Base-by-base conservation (phyloP, 2,797 vertebrate genomes). In the Acomys russatus region DNA sequence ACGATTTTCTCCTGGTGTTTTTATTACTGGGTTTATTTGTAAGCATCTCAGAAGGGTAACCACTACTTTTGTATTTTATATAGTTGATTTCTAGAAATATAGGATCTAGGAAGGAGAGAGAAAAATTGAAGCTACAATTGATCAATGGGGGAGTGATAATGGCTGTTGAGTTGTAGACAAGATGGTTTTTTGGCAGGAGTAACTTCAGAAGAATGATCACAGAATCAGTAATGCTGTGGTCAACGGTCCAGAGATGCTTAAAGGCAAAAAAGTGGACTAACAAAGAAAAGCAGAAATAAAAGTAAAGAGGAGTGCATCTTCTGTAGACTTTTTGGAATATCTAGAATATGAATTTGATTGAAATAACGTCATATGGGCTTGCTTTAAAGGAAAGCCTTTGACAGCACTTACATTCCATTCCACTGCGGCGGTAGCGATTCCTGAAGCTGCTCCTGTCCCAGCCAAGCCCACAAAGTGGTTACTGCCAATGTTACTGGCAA, bases 401-500 rank as follows among this genome's bases (percentile, higher is more conserved):
- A 49, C 2, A 7, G 35, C 25, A 98, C 66, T 91, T 49, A 73
- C 90, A 17, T 82, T 82, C 78, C 90, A 59, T 44, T 80, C 64
- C 20, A 38, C 44, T 0, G 64, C 77, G 92, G 99, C 99, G 0
- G 97, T 99, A 92, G 99, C 99, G 4, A 99, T 99, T 59, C 99
- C 99, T 0, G 97, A 68, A 2, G 99, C 98, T 0, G 99, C 99
- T 33, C 98, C 99, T 0, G 99, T 99, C 74, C 99, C 99, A 25
- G 99, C 99, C 33, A 99, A 98, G 28, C 99, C 99, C 83, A 99
- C 99, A 79, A 99, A 99, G 96, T 99, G 99, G 2, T 99, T 99
- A 0, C 99, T 99, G 96, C 99, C 99, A 7, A 99, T 99, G 98
- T 99, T 99, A 97, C 99, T 99, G 95, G 99, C 99, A 95, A 99